Percentiles rank a stretch among this genome's conserved stretches.
These are phyloP conservation scores for Pandemis cinnamomeana DNA, from an alignment of 2,888 invertebrate genomes.

Conservation along the genomic window DNA sequence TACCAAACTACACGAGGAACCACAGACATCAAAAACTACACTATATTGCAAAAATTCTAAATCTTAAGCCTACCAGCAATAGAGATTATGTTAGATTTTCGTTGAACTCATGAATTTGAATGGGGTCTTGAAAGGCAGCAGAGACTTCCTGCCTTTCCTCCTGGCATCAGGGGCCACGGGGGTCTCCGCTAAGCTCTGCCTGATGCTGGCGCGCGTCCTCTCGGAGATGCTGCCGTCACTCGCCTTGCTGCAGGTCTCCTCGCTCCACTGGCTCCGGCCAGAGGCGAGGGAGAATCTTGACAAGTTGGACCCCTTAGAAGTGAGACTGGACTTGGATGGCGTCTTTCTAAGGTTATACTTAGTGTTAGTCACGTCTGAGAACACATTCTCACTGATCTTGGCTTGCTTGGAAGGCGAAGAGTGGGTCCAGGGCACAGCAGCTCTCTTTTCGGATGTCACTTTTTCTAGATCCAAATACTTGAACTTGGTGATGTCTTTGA, in stretches of 20 bases:
- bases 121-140: constrained; percentile 79
- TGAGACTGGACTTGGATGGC: constrained; percentile 74
- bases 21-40: constrained; percentile 14
- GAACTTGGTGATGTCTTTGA: constrained; percentile 73
- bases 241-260: constrained; percentile 60
- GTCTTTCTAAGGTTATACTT: constrained; percentile 64
- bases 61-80: constrained; percentile 40
- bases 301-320: constrained; percentile 65
- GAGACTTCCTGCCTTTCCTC: constrained; percentile 72
- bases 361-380: constrained; percentile 68
- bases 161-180: constrained; percentile 66
- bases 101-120: constrained; percentile 77
- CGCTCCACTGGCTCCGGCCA: constrained; percentile 65
- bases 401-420: constrained; percentile 78
- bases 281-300: constrained; percentile 66
- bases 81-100: constrained; percentile 58
- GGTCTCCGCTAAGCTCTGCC: constrained; percentile 60
- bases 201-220: constrained; percentile 58
- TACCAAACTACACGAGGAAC: constrained; percentile 14
- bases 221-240: constrained; percentile 61
- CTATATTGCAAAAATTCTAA: constrained; percentile 23
- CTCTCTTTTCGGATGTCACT: constrained; percentile 68
- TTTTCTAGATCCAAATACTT: constrained; percentile 77
- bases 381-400: constrained; percentile 61
- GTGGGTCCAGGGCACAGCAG: constrained; percentile 65